Evolutionary conservation across 2,797 vertebrate species (phyloP), one percentile per base, ranked within the genome.

Genomic region (Orientallactaga sibirica): DNA sequence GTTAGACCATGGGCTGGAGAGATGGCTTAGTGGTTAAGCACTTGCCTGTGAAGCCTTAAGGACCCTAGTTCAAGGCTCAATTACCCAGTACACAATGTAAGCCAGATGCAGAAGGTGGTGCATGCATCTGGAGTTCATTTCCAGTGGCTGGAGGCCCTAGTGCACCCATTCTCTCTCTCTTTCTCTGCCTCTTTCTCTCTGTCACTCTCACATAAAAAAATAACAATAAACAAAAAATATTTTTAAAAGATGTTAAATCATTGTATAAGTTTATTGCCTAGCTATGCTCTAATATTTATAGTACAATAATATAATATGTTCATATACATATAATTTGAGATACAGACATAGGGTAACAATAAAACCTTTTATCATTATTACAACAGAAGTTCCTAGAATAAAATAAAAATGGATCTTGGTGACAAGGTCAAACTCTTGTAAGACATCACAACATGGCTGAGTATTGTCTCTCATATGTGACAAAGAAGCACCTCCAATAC

Each of bases 291-390:
- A 71, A 2, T 41, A 55, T 43, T 70, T 86, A 66, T 78, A 16
- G 16, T 77, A 20, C 18, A 90, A 25, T n/a, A 96, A 95, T 93
- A 79, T 92, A 52, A 43, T 79, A 74, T 41, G 75, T 76, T 93
- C 95, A 48, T 71, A 84, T 48, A 90, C 77, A 22, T 94, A 48
- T 95, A 93, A 86, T 96, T 96, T 97, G 97, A 97, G 62, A 22
- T 22, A 94, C 86, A 94, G 68, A 22, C 81, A 7, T n/a, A 37
- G 48, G 48, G 89, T 90, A 64, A 92, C 73, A 92, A 66, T 96
- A 95, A 97, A 95, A 96, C 66, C 68, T 95, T 97, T 95, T 96
- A 97, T 96, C 92, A 97, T 83, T 24, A 43, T 93, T 97, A 97
- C 96, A 74, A 91, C 96, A 88, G 68, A 68, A 43, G 70, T 96